Percentiles rank a stretch among this genome's conserved stretches.
Conservation (phyloP, 2,888 invertebrate genomes). For the Uropetala carovei region DNA sequence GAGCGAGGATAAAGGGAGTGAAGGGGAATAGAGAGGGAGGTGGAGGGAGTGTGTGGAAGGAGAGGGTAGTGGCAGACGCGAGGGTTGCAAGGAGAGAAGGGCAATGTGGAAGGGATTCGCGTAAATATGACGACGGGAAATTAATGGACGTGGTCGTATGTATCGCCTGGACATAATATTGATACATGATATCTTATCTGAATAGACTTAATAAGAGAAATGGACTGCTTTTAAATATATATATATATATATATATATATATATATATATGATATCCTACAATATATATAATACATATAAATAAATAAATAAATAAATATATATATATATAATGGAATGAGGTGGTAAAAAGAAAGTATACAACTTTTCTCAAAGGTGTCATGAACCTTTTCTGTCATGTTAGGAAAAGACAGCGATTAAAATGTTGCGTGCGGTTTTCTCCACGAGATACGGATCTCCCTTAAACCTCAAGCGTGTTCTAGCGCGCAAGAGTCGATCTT, state of each 20-base stretch:
- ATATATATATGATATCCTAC: too few relatives aligned
- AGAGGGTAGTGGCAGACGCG: not conserved
- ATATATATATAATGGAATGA: too few relatives aligned
- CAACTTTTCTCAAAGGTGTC: too few relatives aligned
- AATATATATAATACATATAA: too few relatives aligned
- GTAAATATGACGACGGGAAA: constrained; percentile 17
- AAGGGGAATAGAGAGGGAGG: not conserved
- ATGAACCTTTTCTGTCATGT: too few relatives aligned
- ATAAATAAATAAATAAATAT: too few relatives aligned
- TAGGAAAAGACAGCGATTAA: not conserved
- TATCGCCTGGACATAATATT: constrained; percentile 13
- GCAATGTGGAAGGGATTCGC: not conserved
- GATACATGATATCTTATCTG: not conserved
- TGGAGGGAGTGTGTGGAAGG: not conserved
- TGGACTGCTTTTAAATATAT: too few relatives aligned
- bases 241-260: too few relatives aligned
- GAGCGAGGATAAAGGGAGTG: not conserved
- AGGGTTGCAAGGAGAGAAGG: not conserved
- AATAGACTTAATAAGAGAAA: too few relatives aligned
- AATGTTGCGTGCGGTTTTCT: not conserved
- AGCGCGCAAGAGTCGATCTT: not conserved
- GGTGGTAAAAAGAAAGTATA: too few relatives aligned
- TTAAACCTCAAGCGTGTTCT: not conserved
- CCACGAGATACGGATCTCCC: not conserved
- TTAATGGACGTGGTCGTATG: constrained; percentile 7